These are phyloP conservation scores for Machimus rusticus DNA, from an alignment of 2,888 invertebrate species.

Conservation along the genomic window DNA sequence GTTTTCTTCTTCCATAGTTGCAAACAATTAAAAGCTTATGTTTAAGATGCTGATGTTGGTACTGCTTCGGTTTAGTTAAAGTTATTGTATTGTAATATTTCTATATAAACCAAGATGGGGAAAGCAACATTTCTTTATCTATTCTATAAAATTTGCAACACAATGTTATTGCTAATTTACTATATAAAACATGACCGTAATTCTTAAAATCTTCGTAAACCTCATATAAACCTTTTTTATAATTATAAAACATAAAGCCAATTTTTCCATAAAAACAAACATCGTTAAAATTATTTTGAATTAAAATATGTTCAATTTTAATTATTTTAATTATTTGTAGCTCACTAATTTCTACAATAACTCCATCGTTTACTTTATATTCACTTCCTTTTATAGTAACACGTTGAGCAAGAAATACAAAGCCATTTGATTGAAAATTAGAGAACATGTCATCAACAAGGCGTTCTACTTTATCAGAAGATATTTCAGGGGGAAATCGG, in stretches of 20 bases:
- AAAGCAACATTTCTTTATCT: not conserved
- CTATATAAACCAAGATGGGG: not conserved
- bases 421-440: not conserved
- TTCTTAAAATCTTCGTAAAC: not conserved
- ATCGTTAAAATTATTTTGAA: not conserved
- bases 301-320: conserved; percentile 2
- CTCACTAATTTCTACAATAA: not conserved
- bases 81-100: not conserved
- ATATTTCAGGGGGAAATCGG: not conserved
- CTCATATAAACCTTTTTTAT: not conserved
- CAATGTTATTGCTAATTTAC: not conserved
- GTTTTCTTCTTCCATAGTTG: not conserved
- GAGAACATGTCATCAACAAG: not conserved
- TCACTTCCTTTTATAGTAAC: not conserved
- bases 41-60: not conserved
- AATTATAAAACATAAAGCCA: not conserved
- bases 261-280: not conserved
- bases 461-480: conserved; percentile 3
- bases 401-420: not conserved
- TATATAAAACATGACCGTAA: not conserved
- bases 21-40: not conserved
- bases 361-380: not conserved
- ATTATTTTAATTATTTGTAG: not conserved
- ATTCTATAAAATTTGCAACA: not conserved
- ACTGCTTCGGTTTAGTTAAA: not conserved